Percentiles rank a stretch among this genome's conserved stretches.
Evolutionary conservation across 2,113 vertebrate genomes (phyloP).

Genomic region (Porphyrio hochstetteri): DNA sequence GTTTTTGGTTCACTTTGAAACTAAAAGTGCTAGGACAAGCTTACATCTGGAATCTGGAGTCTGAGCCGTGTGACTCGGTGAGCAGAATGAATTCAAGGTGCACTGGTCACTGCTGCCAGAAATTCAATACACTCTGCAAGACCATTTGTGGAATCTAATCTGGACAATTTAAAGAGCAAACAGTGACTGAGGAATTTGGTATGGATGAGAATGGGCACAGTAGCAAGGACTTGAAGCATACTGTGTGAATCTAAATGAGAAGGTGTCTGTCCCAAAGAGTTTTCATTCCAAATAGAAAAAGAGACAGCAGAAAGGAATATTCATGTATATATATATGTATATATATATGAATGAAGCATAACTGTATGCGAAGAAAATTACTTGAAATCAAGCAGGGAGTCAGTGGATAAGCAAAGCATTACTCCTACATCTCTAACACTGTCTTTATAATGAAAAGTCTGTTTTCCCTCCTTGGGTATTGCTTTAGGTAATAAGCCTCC

Average conservation of each 20-base stretch:
- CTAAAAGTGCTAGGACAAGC: not conserved
- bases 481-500: not conserved
- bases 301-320: not conserved
- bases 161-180: conserved; percentile 7
- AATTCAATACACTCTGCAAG: not conserved
- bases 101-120: not conserved
- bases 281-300: not conserved
- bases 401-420: not conserved
- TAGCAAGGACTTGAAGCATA: not conserved
- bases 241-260: not conserved
- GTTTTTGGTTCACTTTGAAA: not conserved
- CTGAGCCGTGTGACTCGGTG: not conserved
- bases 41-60: not conserved
- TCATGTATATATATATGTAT: not conserved
- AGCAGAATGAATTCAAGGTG: not conserved
- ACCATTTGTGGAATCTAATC: conserved; percentile 1
- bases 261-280: not conserved
- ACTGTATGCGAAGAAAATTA: not conserved
- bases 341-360: not conserved
- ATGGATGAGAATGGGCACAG: not conserved
- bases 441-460: not conserved
- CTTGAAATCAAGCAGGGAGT: not conserved
- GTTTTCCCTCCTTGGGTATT: not conserved
- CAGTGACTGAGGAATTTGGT: not conserved
- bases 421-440: not conserved